Evolutionary conservation across 2,888 invertebrate species (phyloP).

Genomic region (Pediacus dermestoides): DNA sequence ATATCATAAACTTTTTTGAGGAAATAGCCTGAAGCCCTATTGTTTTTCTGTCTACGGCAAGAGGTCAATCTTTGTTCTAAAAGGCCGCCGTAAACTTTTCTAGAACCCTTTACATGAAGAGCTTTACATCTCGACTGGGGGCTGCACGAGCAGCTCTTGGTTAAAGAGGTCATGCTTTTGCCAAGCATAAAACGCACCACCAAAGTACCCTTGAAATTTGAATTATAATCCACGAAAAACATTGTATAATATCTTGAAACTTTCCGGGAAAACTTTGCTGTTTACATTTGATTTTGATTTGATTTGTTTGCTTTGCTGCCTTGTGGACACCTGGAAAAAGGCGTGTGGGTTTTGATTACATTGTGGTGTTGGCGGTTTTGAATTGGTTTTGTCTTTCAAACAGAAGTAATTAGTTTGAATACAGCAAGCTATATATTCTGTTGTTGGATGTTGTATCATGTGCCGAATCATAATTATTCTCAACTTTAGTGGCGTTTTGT

Average conservation of each 20-base stretch:
- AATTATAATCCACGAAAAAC: conserved; percentile 29
- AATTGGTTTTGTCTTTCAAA: too few species aligned
- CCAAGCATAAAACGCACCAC: conserved; percentile 22
- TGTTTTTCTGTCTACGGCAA: conserved; percentile 10
- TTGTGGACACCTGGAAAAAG: background rate
- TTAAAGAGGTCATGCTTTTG: conserved; percentile 21
- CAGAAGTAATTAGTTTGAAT: too few species aligned
- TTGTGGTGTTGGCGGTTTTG: too few species aligned
- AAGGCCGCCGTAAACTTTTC: conserved; percentile 10
- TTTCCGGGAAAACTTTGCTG: background rate
- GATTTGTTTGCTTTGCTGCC: background rate
- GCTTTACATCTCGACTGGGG: conserved; percentile 22
- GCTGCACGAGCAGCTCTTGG: conserved; percentile 13
- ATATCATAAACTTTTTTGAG: too few species aligned
- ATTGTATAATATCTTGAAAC: too few species aligned
- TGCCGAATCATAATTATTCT: too few species aligned
- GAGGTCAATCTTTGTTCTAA: conserved; percentile 16
- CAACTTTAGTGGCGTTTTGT: too few species aligned
- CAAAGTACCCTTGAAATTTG: conserved; percentile 27
- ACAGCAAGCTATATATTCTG: too few species aligned
- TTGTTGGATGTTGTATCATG: too few species aligned
- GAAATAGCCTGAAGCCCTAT: conserved; percentile 10
- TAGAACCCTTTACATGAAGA: conserved; percentile 20
- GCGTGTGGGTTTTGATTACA: too few species aligned
- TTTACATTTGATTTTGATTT: background rate